A percentile compares a stretch with the other conserved stretches of the same genome.
Conservation (phyloP, 2,113 vertebrate species). For the Colinus virginianus region DNA sequence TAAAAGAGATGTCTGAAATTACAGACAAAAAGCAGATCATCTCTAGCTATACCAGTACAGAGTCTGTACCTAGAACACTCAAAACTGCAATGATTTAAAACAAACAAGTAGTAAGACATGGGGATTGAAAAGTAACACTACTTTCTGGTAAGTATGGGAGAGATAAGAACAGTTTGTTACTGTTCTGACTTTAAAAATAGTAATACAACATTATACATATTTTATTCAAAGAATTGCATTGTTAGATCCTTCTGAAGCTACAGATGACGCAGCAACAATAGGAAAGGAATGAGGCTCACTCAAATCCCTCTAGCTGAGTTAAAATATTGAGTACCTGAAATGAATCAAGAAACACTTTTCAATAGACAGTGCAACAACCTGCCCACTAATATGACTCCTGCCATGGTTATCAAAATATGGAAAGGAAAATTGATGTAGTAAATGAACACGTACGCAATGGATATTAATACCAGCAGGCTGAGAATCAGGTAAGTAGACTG, state of each 20-base stretch:
- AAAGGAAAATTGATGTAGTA: fast-evolving
- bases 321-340: neutral
- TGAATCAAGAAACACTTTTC: neutral
- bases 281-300: neutral
- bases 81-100: neutral
- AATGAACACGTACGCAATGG: neutral
- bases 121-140: neutral
- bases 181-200: neutral
- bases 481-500: neutral
- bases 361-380: neutral
- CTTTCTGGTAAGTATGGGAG: neutral
- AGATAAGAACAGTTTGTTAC: neutral
- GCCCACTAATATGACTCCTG: neutral
- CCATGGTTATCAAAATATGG: neutral
- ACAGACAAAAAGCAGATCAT: neutral
- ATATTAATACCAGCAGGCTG: neutral
- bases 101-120: neutral
- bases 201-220: too few relatives aligned
- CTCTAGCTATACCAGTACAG: neutral
- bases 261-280: neutral
- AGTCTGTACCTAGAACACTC: neutral
- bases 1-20: neutral
- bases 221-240: neutral
- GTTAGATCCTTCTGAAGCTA: neutral
- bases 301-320: neutral